A percentile compares a stretch with the other conserved stretches of the same genome.
Conservation (phyloP, 2,113 vertebrate species). For the Oxygymnocypris stewartii region DNA sequence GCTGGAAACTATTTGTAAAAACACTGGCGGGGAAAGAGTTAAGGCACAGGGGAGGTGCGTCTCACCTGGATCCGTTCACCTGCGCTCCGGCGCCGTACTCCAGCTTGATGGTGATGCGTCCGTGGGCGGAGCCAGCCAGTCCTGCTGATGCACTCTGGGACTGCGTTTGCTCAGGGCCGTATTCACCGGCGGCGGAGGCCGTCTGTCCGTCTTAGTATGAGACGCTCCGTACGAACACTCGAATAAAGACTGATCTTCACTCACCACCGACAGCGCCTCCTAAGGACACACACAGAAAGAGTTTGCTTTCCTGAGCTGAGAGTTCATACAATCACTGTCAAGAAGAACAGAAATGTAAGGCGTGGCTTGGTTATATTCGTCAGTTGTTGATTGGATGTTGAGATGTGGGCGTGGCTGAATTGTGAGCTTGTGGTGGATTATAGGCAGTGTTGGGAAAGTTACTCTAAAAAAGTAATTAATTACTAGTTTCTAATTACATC, state of each 20-base stretch:
- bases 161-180: conserved; percentile 88
- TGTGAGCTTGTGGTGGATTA: too few relatives aligned
- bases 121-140: conserved; percentile 81
- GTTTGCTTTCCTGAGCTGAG: neutral
- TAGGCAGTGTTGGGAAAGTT: too few relatives aligned
- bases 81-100: conserved; percentile 81
- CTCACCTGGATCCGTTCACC: conserved; percentile 86
- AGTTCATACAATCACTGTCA: neutral
- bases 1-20: too few relatives aligned
- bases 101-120: conserved; percentile 88
- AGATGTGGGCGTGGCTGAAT: too few relatives aligned
- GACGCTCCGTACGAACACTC: conserved; percentile 86
- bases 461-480: too few relatives aligned
- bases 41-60: too few relatives aligned
- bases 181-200: conserved; percentile 83
- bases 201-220: conserved; percentile 84
- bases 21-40: too few relatives aligned
- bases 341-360: too few relatives aligned
- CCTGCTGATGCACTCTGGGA: conserved; percentile 82
- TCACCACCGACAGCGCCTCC: conserved; percentile 89
- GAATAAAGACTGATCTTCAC: conserved; percentile 86
- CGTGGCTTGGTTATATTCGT: neutral
- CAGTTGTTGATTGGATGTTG: neutral
- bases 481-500: too few relatives aligned
- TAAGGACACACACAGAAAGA: conserved; percentile 54